Conservation (phyloP, 2,113 vertebrate species). For the Mixornis gularis region DNA sequence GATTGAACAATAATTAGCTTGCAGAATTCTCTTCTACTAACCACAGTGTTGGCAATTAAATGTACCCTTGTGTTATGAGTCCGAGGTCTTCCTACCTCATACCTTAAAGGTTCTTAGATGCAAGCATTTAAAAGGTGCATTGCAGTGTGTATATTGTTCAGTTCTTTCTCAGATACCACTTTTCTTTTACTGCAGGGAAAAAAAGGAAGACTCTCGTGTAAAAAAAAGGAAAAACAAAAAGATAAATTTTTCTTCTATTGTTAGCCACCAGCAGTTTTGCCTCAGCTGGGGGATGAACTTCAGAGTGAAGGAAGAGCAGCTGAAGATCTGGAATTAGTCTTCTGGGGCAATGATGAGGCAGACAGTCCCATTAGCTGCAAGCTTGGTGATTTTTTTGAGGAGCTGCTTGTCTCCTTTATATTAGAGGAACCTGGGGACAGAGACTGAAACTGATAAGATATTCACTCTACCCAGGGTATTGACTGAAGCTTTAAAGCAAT, state of each 20-base stretch:
- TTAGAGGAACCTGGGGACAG: neutral
- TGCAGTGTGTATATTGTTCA: neutral
- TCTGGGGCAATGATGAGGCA: neutral
- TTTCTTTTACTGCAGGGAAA: neutral
- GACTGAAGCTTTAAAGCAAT: neutral
- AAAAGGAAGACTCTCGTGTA: neutral
- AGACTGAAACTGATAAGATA: neutral
- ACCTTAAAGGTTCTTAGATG: neutral
- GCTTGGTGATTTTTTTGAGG: neutral
- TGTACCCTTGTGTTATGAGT: neutral
- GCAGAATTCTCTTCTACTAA: neutral
- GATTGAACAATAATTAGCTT: neutral
- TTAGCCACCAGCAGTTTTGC: neutral
- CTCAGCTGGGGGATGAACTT: neutral
- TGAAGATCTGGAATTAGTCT: neutral
- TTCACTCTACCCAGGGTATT: neutral
- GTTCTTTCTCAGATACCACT: neutral
- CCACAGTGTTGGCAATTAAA: neutral
- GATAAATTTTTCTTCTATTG: neutral
- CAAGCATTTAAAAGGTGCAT: neutral
- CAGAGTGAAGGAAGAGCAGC: neutral
- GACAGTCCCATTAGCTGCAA: neutral
- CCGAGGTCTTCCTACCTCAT: neutral
- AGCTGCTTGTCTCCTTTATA: neutral
- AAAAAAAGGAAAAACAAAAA: neutral